Base-by-base conservation (phyloP, 1,140 invertebrate species). In the Pissodes strobi region DNA sequence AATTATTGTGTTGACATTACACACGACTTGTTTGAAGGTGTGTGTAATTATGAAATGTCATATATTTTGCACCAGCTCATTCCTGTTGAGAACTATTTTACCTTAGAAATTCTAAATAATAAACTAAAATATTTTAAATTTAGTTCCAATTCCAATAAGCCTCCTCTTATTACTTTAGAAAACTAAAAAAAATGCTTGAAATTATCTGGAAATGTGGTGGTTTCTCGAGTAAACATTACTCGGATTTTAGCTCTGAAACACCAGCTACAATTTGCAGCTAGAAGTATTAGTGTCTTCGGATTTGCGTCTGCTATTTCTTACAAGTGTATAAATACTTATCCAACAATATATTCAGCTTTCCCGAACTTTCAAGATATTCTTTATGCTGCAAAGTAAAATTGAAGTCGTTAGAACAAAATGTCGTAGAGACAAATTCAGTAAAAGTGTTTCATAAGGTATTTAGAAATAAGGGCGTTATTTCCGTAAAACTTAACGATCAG, bases 171-270 rank as follows among this genome's bases (percentile, higher is more conserved):
- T n/a, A 18, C 37, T 10, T 10, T 39, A 21, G 19, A 56, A 3
- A 12, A 58, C 15, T 19, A 18, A 27, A 41, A 56, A 41, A 38
- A 56, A 22, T 12, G 41, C 17, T 58, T 41, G n/a, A 64, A 64
- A 25, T 19, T 51, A 13, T 12, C 43, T 10, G 62, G 27, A 39
- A 64, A 64, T 57, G 34, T 49, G 3, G 62, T 64, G 21, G 19
- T 27, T 2, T 57, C 53, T 12, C 3, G 62, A 22, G 34, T 64
- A 15, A 64, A 64, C 30, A 64, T 64, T 6, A 64, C 62, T n/a
- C n/a, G 37, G 13, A 64, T 53, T 6, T 51, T 64, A 30, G 52
- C 62, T 18, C 15, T 64, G 1, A 64, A 64, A 58, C 43, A 64
- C 39, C 53, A 64, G 21, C 25, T 64, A 8, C 4, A 58, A 27